Percentiles rank a stretch among this genome's conserved stretches.
These are phyloP conservation scores for Astreopora myriophthalma DNA, from an alignment of 64 coral and sea anemone species.

Conservation along the genomic window DNA sequence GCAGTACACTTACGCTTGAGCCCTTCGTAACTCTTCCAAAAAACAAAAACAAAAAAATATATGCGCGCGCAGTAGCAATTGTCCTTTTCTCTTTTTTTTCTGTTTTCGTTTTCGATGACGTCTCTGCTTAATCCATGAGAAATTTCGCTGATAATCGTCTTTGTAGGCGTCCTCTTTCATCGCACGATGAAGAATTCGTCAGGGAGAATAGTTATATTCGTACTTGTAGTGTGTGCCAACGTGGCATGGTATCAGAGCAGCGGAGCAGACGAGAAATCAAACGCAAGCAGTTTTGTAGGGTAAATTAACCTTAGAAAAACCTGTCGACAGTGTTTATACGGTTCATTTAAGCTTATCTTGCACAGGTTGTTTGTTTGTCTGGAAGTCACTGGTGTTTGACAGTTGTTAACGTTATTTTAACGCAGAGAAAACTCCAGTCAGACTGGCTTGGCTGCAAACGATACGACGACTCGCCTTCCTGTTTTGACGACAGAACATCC, in stretches of 20 bases:
- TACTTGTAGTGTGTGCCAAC: not conserved
- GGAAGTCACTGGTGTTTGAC: not conserved
- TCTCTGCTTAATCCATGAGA: not conserved
- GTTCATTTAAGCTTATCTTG: not conserved
- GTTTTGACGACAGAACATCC: slow-evolving; percentile 48
- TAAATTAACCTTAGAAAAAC: not conserved
- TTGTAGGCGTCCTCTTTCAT: not conserved
- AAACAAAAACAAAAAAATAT: not conserved
- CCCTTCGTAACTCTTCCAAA: too few relatives aligned
- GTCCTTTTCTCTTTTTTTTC: not conserved
- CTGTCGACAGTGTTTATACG: slow-evolving; percentile 20
- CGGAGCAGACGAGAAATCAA: not conserved
- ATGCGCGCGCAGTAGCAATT: not conserved
- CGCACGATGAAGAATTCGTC: not conserved
- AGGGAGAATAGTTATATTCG: not conserved
- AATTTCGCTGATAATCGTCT: not conserved
- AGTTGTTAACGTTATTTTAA: not conserved
- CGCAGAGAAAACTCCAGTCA: not conserved
- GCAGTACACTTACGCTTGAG: too few relatives aligned
- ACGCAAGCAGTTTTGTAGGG: not conserved
- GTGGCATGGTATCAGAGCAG: not conserved
- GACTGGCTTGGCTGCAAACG: not conserved
- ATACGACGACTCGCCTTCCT: slow-evolving; percentile 19
- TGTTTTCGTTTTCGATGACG: not conserved
- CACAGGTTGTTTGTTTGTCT: not conserved